Conservation (phyloP, 2,888 invertebrate species). For the Prostheceraeus crozeri region DNA sequence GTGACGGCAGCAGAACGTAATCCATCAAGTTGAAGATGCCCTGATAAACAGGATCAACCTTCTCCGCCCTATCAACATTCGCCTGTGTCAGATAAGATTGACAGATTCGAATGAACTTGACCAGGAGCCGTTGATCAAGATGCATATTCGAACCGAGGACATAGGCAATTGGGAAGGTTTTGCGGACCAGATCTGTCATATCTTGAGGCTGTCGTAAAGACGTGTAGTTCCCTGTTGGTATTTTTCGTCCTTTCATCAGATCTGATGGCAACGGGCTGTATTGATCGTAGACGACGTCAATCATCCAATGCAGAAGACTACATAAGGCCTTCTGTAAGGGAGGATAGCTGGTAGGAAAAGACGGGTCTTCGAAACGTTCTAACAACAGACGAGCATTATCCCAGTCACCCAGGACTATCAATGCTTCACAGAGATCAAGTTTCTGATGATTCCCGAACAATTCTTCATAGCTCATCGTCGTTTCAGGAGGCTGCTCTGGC, state of each 20-base stretch:
- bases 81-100: conserved; percentile 59
- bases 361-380: too few species aligned
- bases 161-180: conserved; percentile 75
- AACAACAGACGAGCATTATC: conserved; percentile 71
- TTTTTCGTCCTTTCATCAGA: background rate
- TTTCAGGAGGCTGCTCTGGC: too few species aligned
- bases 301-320: conserved; percentile 70
- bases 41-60: conserved; percentile 60
- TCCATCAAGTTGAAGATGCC: conserved; percentile 79
- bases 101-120: conserved; percentile 67
- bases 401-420: conserved; percentile 83
- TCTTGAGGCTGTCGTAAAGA: conserved; percentile 34
- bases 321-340: conserved; percentile 73
- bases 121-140: conserved; percentile 76
- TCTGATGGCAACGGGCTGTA: conserved; percentile 46
- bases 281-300: conserved; percentile 77
- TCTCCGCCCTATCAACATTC: conserved; percentile 13
- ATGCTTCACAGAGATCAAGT: conserved; percentile 78
- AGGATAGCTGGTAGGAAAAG: conserved; percentile 69
- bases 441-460: conserved; percentile 90
- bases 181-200: conserved; percentile 53
- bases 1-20: conserved; percentile 76
- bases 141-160: conserved; percentile 79
- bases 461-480: too few species aligned
- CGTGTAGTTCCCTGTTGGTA: background rate